Conservation (phyloP, 2,888 invertebrate genomes). For the Chloroclystis v-ata region DNA sequence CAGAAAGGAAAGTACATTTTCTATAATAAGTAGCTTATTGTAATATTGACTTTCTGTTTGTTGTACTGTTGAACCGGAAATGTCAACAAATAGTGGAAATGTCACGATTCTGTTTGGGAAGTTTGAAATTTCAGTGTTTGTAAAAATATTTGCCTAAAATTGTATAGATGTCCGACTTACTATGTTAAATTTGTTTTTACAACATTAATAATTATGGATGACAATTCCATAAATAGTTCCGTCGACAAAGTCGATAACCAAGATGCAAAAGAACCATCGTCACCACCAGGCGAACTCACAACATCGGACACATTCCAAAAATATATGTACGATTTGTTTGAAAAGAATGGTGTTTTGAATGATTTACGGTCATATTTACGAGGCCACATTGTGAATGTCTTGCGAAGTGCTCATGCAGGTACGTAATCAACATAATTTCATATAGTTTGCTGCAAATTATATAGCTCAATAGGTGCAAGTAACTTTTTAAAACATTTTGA, state of each 20-base stretch:
- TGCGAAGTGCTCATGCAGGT: slow-evolving; percentile 72
- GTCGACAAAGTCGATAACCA: slow-evolving; percentile 28
- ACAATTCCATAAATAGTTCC: slow-evolving; percentile 22
- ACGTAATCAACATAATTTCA: slow-evolving; percentile 13
- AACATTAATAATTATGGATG: slow-evolving; percentile 46
- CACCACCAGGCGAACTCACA: slow-evolving; percentile 41
- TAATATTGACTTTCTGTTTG: too few relatives aligned
- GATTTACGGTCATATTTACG: slow-evolving; percentile 79
- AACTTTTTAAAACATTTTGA: too few relatives aligned
- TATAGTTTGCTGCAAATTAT: background rate
- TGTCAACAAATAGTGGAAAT: slow-evolving; percentile 48
- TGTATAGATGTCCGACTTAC: slow-evolving; percentile 27
- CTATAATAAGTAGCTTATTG: too few relatives aligned
- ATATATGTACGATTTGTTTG: slow-evolving; percentile 76
- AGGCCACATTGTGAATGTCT: slow-evolving; percentile 75
- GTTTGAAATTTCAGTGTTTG: slow-evolving; percentile 58
- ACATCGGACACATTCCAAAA: slow-evolving; percentile 76
- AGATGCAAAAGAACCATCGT: slow-evolving; percentile 36
- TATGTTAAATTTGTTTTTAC: slow-evolving; percentile 7
- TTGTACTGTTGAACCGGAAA: slow-evolving; percentile 40
- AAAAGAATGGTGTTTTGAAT: slow-evolving; percentile 78
- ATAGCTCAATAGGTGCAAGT: background rate
- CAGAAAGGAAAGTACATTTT: too few relatives aligned
- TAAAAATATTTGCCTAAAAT: slow-evolving; percentile 25
- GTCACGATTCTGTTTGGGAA: slow-evolving; percentile 55